phyloP scores from a whole-genome alignment of 2,888 invertebrate species.

The Frankliniella fusca region DNA sequence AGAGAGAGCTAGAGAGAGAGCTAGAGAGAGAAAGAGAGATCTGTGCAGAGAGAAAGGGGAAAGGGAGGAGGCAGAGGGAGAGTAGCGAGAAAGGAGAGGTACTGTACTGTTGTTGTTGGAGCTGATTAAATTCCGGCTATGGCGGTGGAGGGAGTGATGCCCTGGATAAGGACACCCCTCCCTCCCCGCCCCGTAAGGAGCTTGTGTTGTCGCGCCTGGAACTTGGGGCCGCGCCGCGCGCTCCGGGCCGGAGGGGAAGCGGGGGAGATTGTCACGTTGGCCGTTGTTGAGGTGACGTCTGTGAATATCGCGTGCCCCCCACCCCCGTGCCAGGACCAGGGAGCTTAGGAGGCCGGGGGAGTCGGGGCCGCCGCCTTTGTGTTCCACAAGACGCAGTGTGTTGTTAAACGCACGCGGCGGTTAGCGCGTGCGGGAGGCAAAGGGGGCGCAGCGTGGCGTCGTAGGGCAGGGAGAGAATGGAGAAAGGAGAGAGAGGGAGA shows the following conservation, averaged over 20 bases:
- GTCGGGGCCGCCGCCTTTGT: not conserved
- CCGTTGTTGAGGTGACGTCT: constrained; percentile 1
- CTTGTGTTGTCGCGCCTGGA: not conserved
- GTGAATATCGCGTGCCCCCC: not conserved
- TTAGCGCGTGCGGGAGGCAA: not conserved
- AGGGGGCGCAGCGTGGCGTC: not conserved
- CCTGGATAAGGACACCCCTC: not conserved
- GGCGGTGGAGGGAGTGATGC: constrained; percentile 4
- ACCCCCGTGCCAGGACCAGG: not conserved
- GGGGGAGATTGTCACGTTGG: not conserved
- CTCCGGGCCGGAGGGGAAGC: not conserved
- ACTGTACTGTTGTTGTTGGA: not conserved
- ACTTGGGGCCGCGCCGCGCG: not conserved
- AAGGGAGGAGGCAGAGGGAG: not conserved
- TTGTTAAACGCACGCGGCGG: constrained; percentile 13
- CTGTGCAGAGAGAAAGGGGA: too few relatives aligned
- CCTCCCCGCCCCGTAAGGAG: not conserved
- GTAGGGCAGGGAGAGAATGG: too few relatives aligned
- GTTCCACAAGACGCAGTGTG: not conserved
- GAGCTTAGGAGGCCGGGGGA: not conserved
- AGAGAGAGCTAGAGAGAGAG: too few relatives aligned
- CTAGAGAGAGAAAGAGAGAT: too few relatives aligned
- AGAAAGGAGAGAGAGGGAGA: too few relatives aligned
- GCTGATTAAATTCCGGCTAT: constrained; percentile 17
- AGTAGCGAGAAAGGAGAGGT: not conserved